Evolutionary conservation across 2,113 vertebrate genomes (phyloP).

Genomic region (Zosterops hypoxanthus): DNA sequence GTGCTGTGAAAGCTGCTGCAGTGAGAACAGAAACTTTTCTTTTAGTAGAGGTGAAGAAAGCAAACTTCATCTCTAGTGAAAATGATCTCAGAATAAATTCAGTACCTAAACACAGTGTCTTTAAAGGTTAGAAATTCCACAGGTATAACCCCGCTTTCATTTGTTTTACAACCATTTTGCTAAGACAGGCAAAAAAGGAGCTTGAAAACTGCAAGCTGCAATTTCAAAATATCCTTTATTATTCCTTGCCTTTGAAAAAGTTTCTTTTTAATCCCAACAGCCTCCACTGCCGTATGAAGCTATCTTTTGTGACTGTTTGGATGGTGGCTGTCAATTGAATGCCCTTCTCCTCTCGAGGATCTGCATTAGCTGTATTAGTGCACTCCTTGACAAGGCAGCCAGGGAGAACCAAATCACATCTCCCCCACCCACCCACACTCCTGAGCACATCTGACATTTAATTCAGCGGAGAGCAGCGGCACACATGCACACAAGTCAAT

Average conservation of each 20-base stretch:
- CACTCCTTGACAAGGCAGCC: constrained; percentile 10
- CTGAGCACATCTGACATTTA: constrained; percentile 56
- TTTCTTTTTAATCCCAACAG: not conserved
- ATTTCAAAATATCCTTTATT: constrained; percentile 6
- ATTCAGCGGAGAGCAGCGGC: constrained; percentile 28
- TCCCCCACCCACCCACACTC: constrained; percentile 15
- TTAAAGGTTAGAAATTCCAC: not conserved
- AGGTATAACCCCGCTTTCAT: not conserved
- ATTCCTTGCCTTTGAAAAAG: not conserved
- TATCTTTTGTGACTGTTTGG: constrained; percentile 4
- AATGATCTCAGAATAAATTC: not conserved
- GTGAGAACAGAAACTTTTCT: not conserved
- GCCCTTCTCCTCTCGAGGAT: not conserved
- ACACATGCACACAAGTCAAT: constrained; percentile 43
- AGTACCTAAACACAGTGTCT: not conserved
- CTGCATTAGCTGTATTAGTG: constrained; percentile 39
- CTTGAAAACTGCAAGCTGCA: not conserved
- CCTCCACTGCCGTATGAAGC: not conserved
- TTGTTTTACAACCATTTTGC: not conserved
- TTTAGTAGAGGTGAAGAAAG: not conserved
- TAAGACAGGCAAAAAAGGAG: not conserved
- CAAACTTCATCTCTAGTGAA: not conserved
- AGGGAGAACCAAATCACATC: constrained; percentile 35
- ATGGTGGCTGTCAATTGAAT: constrained; percentile 17
- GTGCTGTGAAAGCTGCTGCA: not conserved